Conservation (phyloP, 2,888 invertebrate species). For the Rhagophthalmus giganteus region DNA sequence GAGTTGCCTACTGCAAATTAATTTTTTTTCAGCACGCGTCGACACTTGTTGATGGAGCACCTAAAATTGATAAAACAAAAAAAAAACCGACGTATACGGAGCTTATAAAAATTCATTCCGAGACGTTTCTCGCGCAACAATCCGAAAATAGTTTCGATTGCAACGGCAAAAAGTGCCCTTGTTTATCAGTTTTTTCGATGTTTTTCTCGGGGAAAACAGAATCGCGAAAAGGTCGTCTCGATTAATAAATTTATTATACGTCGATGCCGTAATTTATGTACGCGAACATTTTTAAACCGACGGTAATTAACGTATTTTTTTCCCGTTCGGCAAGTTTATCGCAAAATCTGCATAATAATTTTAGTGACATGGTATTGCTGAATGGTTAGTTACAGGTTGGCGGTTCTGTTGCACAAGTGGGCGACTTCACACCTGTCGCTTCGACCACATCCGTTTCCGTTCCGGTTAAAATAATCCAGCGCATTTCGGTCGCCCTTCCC, state of each 20-base stretch:
- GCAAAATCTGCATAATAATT: slow-evolving; percentile 24
- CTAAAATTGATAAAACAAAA: too few species aligned
- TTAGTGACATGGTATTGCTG: slow-evolving; percentile 26
- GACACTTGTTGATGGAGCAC: too few species aligned
- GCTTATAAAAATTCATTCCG: too few species aligned
- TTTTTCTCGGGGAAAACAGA: too few species aligned
- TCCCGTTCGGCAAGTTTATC: slow-evolving; percentile 18
- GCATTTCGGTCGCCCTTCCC: slow-evolving; percentile 7
- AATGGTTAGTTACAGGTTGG: slow-evolving; percentile 38
- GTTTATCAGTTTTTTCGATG: too few species aligned
- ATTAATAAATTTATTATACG: too few species aligned
- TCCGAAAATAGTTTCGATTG: too few species aligned
- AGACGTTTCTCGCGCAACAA: too few species aligned
- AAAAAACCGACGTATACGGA: too few species aligned
- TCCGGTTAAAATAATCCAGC: slow-evolving; percentile 31
- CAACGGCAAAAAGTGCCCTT: too few species aligned
- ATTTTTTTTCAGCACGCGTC: too few species aligned
- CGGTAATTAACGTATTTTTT: slow-evolving; percentile 16
- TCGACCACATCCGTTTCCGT: slow-evolving; percentile 52
- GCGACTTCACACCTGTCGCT: slow-evolving; percentile 52
- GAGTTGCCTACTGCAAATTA: too few species aligned
- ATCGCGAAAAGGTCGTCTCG: background rate
- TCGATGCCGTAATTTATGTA: slow-evolving; percentile 1
- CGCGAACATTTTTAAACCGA: slow-evolving; percentile 10
- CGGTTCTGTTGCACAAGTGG: slow-evolving; percentile 42